A percentile compares a stretch with the other conserved stretches of the same genome.
These are phyloP conservation scores for Corythornis madagascariensis DNA, from an alignment of 2,113 vertebrate species.

Conservation along the genomic window DNA sequence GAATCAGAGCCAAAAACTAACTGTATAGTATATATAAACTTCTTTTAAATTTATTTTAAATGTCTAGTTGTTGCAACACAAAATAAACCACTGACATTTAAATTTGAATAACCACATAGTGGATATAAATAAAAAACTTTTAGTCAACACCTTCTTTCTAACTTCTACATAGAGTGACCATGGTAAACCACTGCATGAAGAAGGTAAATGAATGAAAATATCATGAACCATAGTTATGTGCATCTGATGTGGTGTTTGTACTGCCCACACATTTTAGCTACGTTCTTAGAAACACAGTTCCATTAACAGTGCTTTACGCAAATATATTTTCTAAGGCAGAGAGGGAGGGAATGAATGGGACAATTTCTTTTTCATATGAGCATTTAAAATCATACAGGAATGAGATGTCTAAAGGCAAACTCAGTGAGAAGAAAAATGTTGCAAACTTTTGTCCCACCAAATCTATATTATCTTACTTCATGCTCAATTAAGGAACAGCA, in stretches of 20 bases:
- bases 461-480: background rate
- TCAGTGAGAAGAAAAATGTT: background rate
- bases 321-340: background rate
- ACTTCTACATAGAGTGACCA: background rate
- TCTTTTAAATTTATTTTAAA: background rate
- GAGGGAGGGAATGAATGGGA: background rate
- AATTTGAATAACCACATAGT: background rate
- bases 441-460: background rate
- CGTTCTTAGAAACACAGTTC: accelerated
- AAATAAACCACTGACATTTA: background rate
- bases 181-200: background rate
- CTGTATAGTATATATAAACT: accelerated
- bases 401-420: background rate
- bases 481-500: background rate
- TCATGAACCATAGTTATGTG: accelerated
- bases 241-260: background rate
- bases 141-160: background rate
- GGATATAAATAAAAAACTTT: background rate
- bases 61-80: background rate
- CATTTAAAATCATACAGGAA: background rate
- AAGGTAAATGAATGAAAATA: background rate
- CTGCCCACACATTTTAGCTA: background rate
- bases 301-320: background rate
- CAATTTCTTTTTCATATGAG: background rate
- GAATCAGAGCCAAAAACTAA: background rate